phyloP scores from a whole-genome alignment of 2,888 invertebrate genomes.

The Chymomyza procnemis region DNA sequence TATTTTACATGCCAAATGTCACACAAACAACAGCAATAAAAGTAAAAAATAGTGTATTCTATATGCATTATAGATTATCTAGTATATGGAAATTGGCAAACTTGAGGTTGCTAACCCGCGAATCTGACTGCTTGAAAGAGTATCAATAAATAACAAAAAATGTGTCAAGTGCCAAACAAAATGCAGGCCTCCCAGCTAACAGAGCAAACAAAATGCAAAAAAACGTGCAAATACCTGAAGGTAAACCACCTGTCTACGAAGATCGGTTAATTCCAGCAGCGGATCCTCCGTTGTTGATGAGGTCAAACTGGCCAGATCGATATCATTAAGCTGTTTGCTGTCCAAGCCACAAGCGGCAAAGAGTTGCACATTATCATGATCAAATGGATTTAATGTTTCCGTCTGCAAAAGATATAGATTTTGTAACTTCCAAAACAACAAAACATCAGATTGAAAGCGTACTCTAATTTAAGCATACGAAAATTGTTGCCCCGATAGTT shows the following conservation, averaged over 20 bases:
- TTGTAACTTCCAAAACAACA: no score
- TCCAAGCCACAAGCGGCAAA: conserved; percentile 81
- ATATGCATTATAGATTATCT: background rate
- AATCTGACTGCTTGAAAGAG: background rate
- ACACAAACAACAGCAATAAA: background rate
- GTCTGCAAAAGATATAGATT: no score
- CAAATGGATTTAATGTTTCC: conserved; percentile 93
- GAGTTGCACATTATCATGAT: conserved; percentile 85
- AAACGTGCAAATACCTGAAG: conserved; percentile 83
- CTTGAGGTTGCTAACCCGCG: background rate
- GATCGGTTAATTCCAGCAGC: conserved; percentile 86
- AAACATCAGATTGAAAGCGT: no score
- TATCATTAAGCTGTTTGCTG: conserved; percentile 79
- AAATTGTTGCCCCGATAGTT: no score
- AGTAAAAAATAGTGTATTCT: background rate
- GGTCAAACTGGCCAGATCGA: conserved; percentile 80
- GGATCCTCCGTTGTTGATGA: conserved; percentile 80
- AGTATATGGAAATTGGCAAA: background rate
- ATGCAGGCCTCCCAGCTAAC: conserved; percentile 26
- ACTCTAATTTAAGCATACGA: no score
- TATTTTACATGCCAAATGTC: background rate
- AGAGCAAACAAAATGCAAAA: conserved; percentile 69
- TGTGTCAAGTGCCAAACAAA: background rate
- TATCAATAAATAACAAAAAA: background rate
- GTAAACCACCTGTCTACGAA: conserved; percentile 89